phyloP scores from a whole-genome alignment of 2,113 vertebrate genomes.

The Chamaea fasciata region DNA sequence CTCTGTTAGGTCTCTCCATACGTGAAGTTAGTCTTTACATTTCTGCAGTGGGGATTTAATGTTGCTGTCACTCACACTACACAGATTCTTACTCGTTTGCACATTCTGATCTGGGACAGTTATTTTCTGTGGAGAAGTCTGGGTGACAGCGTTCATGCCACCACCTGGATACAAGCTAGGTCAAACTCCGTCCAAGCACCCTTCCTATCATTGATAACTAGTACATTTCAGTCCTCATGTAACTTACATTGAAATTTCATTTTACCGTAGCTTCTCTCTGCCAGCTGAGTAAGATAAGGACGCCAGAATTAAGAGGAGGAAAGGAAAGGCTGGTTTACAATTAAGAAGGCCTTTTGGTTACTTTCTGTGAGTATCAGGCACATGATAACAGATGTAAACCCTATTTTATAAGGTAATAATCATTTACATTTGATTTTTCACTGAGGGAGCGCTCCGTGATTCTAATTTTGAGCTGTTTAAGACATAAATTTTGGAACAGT shows the following conservation, averaged over 20 bases:
- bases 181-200: neutral
- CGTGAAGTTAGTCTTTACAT: neutral
- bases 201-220: neutral
- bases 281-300: neutral
- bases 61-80: neutral
- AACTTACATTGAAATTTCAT: neutral
- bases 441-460: neutral
- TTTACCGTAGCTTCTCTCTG: neutral
- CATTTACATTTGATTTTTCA: neutral
- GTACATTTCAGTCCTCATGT: neutral
- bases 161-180: neutral
- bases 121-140: neutral
- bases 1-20: neutral
- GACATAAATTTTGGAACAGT: neutral
- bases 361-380: neutral
- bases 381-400: neutral
- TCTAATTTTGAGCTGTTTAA: neutral
- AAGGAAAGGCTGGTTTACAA: neutral
- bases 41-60: neutral
- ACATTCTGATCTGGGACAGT: neutral
- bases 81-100: neutral
- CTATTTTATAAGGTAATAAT: neutral
- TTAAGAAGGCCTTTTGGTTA: neutral
- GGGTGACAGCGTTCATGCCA: fast-evolving
- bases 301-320: neutral